A percentile compares a stretch with the other conserved stretches of the same genome.
phyloP scores from a whole-genome alignment of 1,140 invertebrate genomes.

The Cherax quadricarinatus region DNA sequence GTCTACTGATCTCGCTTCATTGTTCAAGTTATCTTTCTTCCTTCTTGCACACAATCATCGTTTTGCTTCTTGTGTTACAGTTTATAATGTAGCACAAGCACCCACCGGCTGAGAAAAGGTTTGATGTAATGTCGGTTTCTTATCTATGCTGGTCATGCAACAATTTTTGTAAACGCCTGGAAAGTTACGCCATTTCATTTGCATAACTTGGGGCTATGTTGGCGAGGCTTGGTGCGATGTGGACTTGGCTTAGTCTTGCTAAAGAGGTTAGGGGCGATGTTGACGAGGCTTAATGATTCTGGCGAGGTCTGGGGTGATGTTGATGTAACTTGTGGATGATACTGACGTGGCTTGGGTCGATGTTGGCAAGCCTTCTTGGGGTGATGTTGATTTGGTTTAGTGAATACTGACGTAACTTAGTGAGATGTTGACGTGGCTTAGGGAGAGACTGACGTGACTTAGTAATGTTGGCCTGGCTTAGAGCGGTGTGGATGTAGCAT shows the following conservation, averaged over 20 bases:
- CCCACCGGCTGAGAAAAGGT: background rate
- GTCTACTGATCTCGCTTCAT: background rate
- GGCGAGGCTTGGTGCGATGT: background rate
- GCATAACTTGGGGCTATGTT: background rate
- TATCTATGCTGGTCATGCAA: background rate
- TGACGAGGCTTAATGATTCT: background rate
- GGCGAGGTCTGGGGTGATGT: background rate
- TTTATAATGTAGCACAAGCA: background rate
- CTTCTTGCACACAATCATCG: no score
- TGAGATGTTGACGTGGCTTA: background rate
- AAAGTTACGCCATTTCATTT: constrained; percentile 12
- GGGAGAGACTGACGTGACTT: no score
- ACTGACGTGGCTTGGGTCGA: background rate
- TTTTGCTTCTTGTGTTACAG: background rate
- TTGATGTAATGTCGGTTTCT: background rate
- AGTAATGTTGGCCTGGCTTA: no score
- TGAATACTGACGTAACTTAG: background rate
- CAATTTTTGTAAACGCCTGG: background rate
- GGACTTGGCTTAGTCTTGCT: background rate
- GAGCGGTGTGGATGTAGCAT: no score
- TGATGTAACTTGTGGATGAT: background rate
- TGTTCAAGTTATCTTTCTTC: background rate
- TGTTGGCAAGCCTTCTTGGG: background rate
- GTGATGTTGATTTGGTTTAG: background rate
- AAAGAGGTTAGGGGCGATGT: background rate